A percentile compares a stretch with the other conserved stretches of the same genome.
Conservation (phyloP, 2,113 vertebrate species). For the Otis tarda region DNA sequence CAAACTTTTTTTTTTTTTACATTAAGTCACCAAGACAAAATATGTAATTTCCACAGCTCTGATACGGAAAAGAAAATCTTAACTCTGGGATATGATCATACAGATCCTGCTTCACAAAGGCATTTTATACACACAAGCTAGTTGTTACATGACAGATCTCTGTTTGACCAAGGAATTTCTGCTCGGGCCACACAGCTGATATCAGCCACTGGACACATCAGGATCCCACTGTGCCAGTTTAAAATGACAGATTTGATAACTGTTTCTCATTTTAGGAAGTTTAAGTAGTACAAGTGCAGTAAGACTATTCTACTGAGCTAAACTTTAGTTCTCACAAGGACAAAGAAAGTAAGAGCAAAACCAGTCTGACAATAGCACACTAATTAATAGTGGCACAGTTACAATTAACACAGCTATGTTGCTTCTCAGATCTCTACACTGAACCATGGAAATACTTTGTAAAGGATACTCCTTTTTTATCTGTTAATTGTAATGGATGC, state of each 20-base stretch:
- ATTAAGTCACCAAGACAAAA: neutral
- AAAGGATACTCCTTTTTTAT: neutral
- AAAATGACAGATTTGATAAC: neutral
- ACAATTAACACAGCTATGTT: neutral
- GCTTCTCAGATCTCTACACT: neutral
- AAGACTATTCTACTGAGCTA: neutral
- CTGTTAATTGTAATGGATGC: neutral
- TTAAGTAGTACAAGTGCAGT: neutral
- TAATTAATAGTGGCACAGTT: neutral
- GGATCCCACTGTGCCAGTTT: neutral
- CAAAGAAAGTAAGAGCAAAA: neutral
- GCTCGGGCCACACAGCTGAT: neutral
- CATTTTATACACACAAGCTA: neutral
- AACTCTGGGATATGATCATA: neutral
- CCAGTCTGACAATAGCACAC: neutral
- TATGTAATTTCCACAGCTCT: neutral
- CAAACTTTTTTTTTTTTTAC: neutral
- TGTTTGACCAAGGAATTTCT: neutral
- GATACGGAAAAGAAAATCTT: neutral
- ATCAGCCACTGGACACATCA: no score
- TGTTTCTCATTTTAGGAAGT: neutral
- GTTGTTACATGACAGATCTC: neutral
- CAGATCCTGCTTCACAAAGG: neutral
- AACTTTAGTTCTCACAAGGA: neutral
- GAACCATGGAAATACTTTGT: neutral